These are phyloP conservation scores for Cryptoleucopteryx plumbea DNA, from an alignment of 2,113 vertebrate genomes.

Conservation along the genomic window DNA sequence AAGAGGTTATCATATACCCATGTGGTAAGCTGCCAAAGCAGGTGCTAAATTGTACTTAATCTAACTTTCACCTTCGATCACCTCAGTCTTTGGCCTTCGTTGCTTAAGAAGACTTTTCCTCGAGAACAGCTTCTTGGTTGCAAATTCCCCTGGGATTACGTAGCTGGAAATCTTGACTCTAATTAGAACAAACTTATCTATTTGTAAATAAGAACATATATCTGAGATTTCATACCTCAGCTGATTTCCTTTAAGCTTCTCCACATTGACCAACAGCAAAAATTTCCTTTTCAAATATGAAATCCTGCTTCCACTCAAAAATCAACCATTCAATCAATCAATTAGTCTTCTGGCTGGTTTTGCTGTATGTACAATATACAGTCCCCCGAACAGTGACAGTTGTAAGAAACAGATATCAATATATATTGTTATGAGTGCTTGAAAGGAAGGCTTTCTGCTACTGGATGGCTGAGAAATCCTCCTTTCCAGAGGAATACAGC, in stretches of 20 bases:
- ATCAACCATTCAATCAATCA: background rate
- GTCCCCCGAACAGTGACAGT: background rate
- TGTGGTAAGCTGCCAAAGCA: background rate
- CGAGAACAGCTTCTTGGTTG: background rate
- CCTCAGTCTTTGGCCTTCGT: background rate
- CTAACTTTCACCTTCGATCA: conserved; percentile 3
- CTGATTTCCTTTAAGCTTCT: conserved; percentile 7
- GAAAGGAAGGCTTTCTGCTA: background rate
- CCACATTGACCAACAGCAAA: background rate
- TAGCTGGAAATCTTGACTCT: background rate
- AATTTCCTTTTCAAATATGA: background rate
- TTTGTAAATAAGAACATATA: background rate
- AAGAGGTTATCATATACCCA: background rate
- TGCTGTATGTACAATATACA: background rate
- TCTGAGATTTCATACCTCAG: background rate
- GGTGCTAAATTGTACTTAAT: background rate
- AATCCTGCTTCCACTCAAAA: background rate
- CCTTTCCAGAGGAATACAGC: background rate
- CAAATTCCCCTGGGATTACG: background rate
- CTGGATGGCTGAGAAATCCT: background rate
- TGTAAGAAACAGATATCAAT: background rate
- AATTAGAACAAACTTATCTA: background rate
- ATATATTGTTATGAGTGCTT: background rate
- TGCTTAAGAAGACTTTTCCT: background rate
- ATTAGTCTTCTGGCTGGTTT: background rate